phyloP scores from a whole-genome alignment of 2,113 vertebrate genomes.

The Planiliza haematocheilus region DNA sequence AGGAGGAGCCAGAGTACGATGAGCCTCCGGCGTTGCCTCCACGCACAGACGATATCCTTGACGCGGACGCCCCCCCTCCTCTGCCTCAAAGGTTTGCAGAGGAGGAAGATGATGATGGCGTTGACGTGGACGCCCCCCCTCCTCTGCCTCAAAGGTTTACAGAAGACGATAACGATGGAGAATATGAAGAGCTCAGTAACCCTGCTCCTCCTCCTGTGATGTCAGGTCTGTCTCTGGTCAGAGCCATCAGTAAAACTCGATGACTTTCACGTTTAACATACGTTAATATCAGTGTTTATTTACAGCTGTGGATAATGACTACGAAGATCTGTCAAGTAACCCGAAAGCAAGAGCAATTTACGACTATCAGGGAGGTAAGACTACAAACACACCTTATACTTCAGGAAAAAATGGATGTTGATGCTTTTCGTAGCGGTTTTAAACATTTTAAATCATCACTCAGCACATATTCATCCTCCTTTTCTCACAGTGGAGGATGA shows the following conservation, averaged over 20 bases:
- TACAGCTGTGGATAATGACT: conserved; percentile 64
- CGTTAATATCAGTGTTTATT: neutral
- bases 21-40: conserved; percentile 70
- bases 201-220: neutral
- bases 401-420: too few relatives aligned
- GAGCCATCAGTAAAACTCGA: neutral
- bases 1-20: conserved; percentile 63
- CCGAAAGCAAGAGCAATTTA: conserved; percentile 85
- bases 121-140: conserved; percentile 1
- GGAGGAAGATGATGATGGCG: conserved; percentile 58
- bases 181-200: conserved; percentile 84
- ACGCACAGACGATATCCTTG: conserved; percentile 46
- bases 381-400: too few relatives aligned
- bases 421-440: too few relatives aligned
- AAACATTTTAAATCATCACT: neutral
- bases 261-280: neutral
- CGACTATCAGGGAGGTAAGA: conserved; percentile 91
- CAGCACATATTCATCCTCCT: neutral
- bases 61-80: neutral
- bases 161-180: conserved; percentile 55
- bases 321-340: conserved; percentile 75
- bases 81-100: too few relatives aligned
- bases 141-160: conserved; percentile 12
- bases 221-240: conserved; percentile 56
- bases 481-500: conserved; percentile 88